These are phyloP conservation scores for Orthosia gothica DNA, from an alignment of 2,888 invertebrate species.

Conservation along the genomic window DNA sequence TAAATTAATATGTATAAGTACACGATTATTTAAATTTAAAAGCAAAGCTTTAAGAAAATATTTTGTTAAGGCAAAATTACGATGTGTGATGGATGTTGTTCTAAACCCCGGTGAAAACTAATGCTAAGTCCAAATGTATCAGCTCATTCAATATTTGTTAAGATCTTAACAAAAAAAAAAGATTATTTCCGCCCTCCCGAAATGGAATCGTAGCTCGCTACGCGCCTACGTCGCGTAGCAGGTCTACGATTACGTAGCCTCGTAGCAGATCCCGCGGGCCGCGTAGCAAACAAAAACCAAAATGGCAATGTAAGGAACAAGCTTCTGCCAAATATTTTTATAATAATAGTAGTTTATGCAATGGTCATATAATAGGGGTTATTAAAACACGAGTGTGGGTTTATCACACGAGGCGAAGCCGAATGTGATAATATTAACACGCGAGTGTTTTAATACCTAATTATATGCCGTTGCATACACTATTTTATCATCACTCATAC, in stretches of 20 bases:
- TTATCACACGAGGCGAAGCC: too few relatives aligned
- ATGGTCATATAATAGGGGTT: too few relatives aligned
- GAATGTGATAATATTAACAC: too few relatives aligned
- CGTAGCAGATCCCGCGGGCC: slow-evolving; percentile 31
- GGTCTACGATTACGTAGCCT: slow-evolving; percentile 31
- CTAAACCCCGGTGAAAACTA: background rate
- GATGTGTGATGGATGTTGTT: background rate
- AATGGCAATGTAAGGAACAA: background rate
- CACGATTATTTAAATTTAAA: slow-evolving; percentile 4
- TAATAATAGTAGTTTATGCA: too few relatives aligned
- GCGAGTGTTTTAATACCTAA: too few relatives aligned
- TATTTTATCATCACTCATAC: too few relatives aligned
- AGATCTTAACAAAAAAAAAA: background rate
- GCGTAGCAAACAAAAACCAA: slow-evolving; percentile 17
- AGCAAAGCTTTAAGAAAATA: background rate
- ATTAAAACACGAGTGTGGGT: too few relatives aligned
- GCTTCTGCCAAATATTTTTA: too few relatives aligned
- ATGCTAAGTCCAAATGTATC: background rate
- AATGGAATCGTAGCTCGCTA: slow-evolving; percentile 2
- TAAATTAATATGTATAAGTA: background rate
- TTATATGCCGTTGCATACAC: too few relatives aligned
- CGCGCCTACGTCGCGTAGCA: slow-evolving; percentile 38
- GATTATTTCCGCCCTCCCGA: slow-evolving; percentile 7
- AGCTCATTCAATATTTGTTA: background rate
- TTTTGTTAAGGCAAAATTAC: background rate